A percentile compares a stretch with the other conserved stretches of the same genome.
Conservation (phyloP, 2,888 invertebrate genomes). For the Drosophila flavopinicola region DNA sequence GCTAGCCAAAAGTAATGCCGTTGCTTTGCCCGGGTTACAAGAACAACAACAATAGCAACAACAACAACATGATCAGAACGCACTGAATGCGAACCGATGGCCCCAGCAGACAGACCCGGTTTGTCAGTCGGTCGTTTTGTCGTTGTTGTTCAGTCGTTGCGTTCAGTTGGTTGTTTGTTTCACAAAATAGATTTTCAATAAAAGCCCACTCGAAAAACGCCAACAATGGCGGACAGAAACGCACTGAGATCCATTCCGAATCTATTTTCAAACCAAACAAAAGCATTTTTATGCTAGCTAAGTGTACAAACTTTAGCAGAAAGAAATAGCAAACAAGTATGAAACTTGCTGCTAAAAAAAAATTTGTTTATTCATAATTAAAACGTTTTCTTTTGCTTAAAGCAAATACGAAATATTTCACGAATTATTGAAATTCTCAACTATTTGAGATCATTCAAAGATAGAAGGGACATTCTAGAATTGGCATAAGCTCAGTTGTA, state of each 20-base stretch:
- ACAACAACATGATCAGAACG: constrained; percentile 59
- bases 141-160: constrained; percentile 10
- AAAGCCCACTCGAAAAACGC: constrained; percentile 67
- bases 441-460: too few species aligned
- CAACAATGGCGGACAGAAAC: constrained; percentile 53
- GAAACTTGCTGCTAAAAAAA: too few species aligned
- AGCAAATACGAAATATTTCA: too few species aligned
- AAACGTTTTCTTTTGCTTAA: too few species aligned
- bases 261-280: constrained; percentile 76
- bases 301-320: constrained; percentile 6
- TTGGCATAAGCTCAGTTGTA: too few species aligned
- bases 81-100: constrained; percentile 55
- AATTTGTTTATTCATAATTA: too few species aligned
- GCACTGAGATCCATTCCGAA: constrained; percentile 60
- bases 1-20: constrained; percentile 55
- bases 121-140: constrained; percentile 11
- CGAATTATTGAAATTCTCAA: too few species aligned
- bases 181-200: constrained; percentile 78
- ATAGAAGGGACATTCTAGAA: too few species aligned
- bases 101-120: constrained; percentile 9
- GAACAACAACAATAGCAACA: constrained; percentile 10
- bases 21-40: constrained; percentile 57
- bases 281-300: constrained; percentile 35
- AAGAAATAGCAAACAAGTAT: not conserved
- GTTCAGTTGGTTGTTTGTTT: constrained; percentile 13